These are phyloP conservation scores for Podarcis cretensis DNA, from an alignment of 2,113 vertebrate species.

Conservation along the genomic window DNA sequence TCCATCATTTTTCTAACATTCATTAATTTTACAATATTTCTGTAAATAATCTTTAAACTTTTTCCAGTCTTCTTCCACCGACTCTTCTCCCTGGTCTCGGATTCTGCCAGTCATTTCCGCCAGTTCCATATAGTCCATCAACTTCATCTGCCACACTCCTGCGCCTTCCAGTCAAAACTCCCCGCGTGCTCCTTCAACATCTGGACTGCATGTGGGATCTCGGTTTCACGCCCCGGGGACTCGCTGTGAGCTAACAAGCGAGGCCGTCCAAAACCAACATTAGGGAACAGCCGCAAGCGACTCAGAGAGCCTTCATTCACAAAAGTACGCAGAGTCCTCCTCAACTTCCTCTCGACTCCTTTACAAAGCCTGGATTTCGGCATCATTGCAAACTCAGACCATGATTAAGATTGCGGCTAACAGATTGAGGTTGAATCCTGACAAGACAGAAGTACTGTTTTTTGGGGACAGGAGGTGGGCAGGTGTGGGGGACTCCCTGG, in stretches of 20 bases:
- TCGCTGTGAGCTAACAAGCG: background rate
- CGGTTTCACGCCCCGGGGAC: background rate
- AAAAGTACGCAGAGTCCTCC: too few relatives aligned
- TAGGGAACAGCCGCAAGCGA: background rate
- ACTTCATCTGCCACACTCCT: background rate
- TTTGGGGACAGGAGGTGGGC: too few relatives aligned
- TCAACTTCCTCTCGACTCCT: background rate
- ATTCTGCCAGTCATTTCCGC: too few relatives aligned
- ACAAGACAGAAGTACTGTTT: too few relatives aligned
- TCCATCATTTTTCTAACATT: too few relatives aligned
- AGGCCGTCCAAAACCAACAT: slow-evolving; percentile 7
- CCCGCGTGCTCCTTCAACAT: background rate
- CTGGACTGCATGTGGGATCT: background rate
- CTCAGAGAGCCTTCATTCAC: background rate
- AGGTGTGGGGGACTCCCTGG: too few relatives aligned
- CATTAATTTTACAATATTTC: too few relatives aligned
- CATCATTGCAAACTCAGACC: background rate
- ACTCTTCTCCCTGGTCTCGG: too few relatives aligned
- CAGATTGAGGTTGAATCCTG: too few relatives aligned
- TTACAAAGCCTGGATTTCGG: background rate
- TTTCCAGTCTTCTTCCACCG: too few relatives aligned
- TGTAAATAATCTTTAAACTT: too few relatives aligned
- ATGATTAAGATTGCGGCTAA: background rate
- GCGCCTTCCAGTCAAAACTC: background rate
- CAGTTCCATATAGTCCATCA: too few relatives aligned